Evolutionary conservation across 92 coral and sea anemone species (phyloP), one percentile per base, ranked within the genome.

Genomic region (Zoanthus gigantus): DNA sequence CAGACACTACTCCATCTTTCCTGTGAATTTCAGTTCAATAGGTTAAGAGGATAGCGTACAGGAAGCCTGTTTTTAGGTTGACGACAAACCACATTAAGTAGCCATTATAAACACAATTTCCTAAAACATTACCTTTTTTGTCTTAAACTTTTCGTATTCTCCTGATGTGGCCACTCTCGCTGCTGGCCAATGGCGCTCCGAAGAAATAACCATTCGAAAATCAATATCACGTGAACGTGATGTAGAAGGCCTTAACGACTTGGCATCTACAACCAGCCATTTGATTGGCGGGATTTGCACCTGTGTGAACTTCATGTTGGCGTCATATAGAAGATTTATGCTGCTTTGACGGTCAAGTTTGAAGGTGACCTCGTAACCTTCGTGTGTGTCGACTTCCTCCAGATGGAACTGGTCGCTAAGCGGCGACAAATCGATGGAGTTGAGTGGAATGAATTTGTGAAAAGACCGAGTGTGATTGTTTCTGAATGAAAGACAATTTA

Each of bases 251-350:
- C 97, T 93, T 0, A 92, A 89, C 9, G 91, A 37, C 63, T 94
- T 94, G 77, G 93, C 89, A 47, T 93, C 93, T 17, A 88, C 94
- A 4, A 87, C 94, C 15, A 92, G 91, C 97, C 97, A 94, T 63
- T 84, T 92, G 47, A 94, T 90, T 0, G 95, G 93, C 32, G 95
- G 95, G 73, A 90, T 93, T 63, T 90, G 91, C 76, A 90, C 89
- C 37, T 86, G 69, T 54, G 84, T 42, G 72, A 94, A 90, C 17
- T 82, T 60, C 90, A 85, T 61, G 44, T 94, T 63, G 15, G 61
- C 82, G 86, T 94, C 92, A 65, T 79, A 86, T 2, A 84, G 69
- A 15, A 92, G 71, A 50, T 77, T 85, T 13, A 88, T 68, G 66
- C 71, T 78, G 86, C 85, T 89, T 56, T 92, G 84, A 58, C 82